These are phyloP conservation scores for Leptopilina boulardi DNA, from an alignment of 1,140 invertebrate genomes.

Conservation along the genomic window DNA sequence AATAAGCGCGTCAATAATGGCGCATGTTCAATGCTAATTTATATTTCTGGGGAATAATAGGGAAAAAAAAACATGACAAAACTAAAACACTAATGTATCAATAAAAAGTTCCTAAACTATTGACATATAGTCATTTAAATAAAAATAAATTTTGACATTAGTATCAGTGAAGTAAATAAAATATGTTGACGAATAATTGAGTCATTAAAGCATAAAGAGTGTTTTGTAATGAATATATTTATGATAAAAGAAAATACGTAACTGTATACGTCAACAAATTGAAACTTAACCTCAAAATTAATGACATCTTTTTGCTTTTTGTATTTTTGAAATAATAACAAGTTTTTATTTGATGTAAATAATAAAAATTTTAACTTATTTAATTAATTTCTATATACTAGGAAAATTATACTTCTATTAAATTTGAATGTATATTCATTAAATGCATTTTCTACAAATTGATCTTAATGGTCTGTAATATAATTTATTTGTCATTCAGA, in stretches of 20 bases:
- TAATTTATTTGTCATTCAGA: neutral
- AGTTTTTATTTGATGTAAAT: neutral
- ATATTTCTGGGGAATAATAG: too few species aligned
- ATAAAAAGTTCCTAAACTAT: neutral
- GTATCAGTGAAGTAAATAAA: neutral
- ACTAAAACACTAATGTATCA: neutral
- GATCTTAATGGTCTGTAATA: neutral
- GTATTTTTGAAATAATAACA: neutral
- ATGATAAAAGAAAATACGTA: neutral
- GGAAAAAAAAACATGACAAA: neutral
- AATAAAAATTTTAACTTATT: neutral
- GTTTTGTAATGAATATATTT: neutral
- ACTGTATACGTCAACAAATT: constrained; percentile 13
- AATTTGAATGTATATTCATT: neutral
- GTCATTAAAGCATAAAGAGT: neutral
- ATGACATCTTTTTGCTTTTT: neutral
- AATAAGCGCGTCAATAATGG: too few species aligned
- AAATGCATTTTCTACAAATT: too few species aligned
- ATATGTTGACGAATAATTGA: neutral
- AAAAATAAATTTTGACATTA: neutral
- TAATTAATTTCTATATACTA: neutral
- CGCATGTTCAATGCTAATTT: too few species aligned
- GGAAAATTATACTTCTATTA: neutral
- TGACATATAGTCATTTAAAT: neutral
- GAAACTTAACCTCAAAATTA: neutral